Conservation (phyloP, 2,888 invertebrate species). For the Amphimallon solstitiale region DNA sequence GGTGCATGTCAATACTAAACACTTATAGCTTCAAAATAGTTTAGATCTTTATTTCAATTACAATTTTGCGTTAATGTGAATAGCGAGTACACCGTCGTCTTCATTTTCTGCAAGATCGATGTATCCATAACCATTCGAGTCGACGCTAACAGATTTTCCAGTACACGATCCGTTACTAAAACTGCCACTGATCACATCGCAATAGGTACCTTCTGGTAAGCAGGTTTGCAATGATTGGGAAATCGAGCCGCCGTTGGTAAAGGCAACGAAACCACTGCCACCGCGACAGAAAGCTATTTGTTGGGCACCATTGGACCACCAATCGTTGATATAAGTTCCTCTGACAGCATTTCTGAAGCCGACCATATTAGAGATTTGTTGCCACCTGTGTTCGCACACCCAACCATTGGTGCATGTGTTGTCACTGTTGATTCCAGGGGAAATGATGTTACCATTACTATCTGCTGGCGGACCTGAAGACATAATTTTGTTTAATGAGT, state of each 20-base stretch:
- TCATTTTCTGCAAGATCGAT: slow-evolving; percentile 67
- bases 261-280: slow-evolving; percentile 68
- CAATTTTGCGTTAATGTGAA: slow-evolving; percentile 64
- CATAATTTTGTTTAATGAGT: too few relatives aligned
- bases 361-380: slow-evolving; percentile 83
- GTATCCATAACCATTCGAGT: slow-evolving; percentile 66
- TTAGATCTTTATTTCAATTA: too few relatives aligned
- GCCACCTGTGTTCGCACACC: slow-evolving; percentile 89
- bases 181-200: slow-evolving; percentile 85
- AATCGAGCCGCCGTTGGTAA: slow-evolving; percentile 74
- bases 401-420: slow-evolving; percentile 77
- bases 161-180: slow-evolving; percentile 68
- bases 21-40: too few relatives aligned
- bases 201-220: slow-evolving; percentile 81
- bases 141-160: slow-evolving; percentile 72
- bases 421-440: slow-evolving; percentile 74
- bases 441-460: slow-evolving; percentile 68
- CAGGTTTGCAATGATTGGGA: slow-evolving; percentile 73
- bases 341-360: slow-evolving; percentile 77
- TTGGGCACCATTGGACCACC: slow-evolving; percentile 74
- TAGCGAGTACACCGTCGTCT: slow-evolving; percentile 78
- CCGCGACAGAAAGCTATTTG: slow-evolving; percentile 91
- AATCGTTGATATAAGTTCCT: slow-evolving; percentile 69
- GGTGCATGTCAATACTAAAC: too few relatives aligned
- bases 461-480: slow-evolving; percentile 76